Conservation (phyloP, 1,140 invertebrate genomes). For the Thaumetopoea pityocampa region DNA sequence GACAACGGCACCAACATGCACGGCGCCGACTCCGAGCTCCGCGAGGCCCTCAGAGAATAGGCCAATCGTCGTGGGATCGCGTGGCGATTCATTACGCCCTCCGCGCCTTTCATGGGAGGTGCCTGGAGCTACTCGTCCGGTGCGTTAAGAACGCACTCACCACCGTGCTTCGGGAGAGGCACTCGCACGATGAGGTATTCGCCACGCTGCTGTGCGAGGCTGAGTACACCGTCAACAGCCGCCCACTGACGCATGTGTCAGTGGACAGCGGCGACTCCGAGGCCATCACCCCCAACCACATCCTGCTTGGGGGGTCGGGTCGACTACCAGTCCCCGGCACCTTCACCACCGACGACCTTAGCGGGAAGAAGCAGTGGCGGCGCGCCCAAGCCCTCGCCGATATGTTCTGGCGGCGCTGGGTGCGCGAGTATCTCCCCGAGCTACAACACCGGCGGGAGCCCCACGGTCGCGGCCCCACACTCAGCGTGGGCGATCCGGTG, state of each 20-base stretch:
- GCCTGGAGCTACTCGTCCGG: no score
- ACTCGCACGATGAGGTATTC: no score
- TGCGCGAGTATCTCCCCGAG: constrained; percentile 26
- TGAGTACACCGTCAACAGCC: no score
- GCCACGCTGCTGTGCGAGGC: no score
- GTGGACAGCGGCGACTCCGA: no score
- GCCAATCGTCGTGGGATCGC: background rate
- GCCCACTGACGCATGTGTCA: no score
- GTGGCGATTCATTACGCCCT: background rate
- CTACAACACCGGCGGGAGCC: constrained; percentile 11
- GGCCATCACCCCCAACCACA: no score
- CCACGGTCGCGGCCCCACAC: background rate
- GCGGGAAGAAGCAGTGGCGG: constrained; percentile 18
- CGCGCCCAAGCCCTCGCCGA: constrained; percentile 25
- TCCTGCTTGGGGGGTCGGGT: no score
- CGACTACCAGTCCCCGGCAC: no score
- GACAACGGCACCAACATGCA: constrained; percentile 2
- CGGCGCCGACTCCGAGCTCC: background rate
- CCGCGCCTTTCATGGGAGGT: background rate
- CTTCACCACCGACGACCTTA: no score
- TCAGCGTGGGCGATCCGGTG: constrained; percentile 9
- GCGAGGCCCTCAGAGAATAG: background rate
- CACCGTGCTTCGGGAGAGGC: no score
- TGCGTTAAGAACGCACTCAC: no score
- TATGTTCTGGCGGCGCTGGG: constrained; percentile 29